Base-by-base conservation (phyloP, 2,888 invertebrate species). In the Aporophyla nigra region DNA sequence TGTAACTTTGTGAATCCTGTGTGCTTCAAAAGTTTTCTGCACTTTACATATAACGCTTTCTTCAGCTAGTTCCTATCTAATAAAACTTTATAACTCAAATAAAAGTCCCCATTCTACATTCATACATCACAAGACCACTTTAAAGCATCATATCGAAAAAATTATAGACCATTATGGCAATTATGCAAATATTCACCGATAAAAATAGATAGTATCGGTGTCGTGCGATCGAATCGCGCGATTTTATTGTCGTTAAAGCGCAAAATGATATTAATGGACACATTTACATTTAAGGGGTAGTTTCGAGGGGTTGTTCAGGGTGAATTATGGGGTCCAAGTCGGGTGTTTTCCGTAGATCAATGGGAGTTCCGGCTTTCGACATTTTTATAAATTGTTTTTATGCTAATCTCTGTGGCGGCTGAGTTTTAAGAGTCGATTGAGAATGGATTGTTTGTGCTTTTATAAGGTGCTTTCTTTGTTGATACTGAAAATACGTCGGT, bases 191-290 rank as follows among this genome's bases (percentile, higher is more conserved):
- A 88, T 88, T 66, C 71, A 68, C 72, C 91, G 89, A 93, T 93
- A 93, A 94, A 92, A 93, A 90, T 89, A 87, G 92, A 92, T 93
- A 91, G 87, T 90, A 93, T 93, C 93, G 88, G 85, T 91, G 92
- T 92, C 90, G 86, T 80, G 81, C 92, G 93, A 95, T 94, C 91
- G 92, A 91, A 93, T 93, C 87, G 92, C 89, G 88, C 90, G 91
- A 93, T 94, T 94, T 93, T 93, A 93, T 91, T 92, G 91, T 86
- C 82, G 86, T 89, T 90, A 90, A 91, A 93, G 91, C 93, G 93
- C 90, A 92, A 92, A 94, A 95, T 94, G 90, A 93, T 94, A 95
- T 94, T 93, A 93, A 94, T 93, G 91, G 88, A 84, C 85, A 85
- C 90, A 93, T 94, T 94, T 92, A 91, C 93, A 93, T 94, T 94